These are phyloP conservation scores for Dioctria linearis DNA, from an alignment of 2,888 invertebrate genomes.

Conservation along the genomic window DNA sequence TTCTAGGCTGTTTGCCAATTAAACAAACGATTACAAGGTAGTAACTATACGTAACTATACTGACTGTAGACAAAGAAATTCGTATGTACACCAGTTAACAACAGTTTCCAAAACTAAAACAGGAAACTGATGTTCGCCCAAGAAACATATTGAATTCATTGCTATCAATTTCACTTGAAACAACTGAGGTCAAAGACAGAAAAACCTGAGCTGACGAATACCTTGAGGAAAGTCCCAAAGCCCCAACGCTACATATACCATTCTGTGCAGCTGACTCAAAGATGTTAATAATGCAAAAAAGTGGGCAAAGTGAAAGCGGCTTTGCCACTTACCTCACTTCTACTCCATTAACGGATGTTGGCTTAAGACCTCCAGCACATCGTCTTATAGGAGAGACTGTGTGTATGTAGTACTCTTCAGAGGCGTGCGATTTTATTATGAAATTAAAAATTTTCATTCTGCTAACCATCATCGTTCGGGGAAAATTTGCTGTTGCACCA, in stretches of 20 bases:
- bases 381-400: too few relatives aligned
- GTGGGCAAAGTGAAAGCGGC: slow-evolving; percentile 55
- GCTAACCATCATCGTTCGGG: background rate
- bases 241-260: background rate
- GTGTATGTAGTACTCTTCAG: background rate
- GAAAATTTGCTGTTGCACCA: background rate
- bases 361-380: background rate
- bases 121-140: background rate
- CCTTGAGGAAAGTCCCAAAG: background rate
- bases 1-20: too few relatives aligned
- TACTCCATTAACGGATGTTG: slow-evolving; percentile 5
- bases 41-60: too few relatives aligned
- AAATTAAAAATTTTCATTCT: slow-evolving; percentile 9
- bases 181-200: slow-evolving; percentile 1
- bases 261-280: slow-evolving; percentile 1
- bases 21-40: too few relatives aligned
- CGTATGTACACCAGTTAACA: too few relatives aligned
- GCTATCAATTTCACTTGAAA: background rate
- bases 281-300: slow-evolving; percentile 43
- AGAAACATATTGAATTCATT: background rate
- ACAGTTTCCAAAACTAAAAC: background rate
- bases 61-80: too few relatives aligned
- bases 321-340: slow-evolving; percentile 4
- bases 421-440: background rate
- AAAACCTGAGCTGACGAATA: slow-evolving; percentile 1